Base-by-base conservation (phyloP, 2,888 invertebrate species). In the Augochlorella aurata region DNA sequence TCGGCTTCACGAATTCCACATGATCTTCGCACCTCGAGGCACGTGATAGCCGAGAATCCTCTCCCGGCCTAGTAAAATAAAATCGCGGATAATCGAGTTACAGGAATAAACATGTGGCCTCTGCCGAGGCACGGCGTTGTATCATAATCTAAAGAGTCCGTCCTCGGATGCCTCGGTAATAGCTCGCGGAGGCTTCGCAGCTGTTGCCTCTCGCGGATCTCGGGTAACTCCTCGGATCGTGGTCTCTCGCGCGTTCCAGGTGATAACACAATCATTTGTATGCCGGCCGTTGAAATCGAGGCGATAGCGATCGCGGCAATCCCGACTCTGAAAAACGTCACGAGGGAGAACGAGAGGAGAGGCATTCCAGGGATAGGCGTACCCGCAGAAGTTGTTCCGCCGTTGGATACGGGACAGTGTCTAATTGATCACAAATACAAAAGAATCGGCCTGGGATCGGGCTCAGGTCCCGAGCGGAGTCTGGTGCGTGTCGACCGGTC, bases 361-460 rank as follows among this genome's bases (percentile, higher is more conserved):
- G 29, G 67, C 84, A 87, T 81, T 83, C 84, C 77, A 71, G 1
- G 68, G 44, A 50, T 83, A 86, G 86, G 76, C 83, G 81, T 84
- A 85, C 83, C 74, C 77, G 66, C 73, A 74, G 77, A 71, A 83
- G 79, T 68, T 79, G 75, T 66, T 63, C 63, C 78, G 38, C 14
- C 44, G 66, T 44, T n/a, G 72, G 73, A 52, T 63, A 71, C 58
- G 61, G 68, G 74, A 65, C 78, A 63, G 24, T 70, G 85, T 83
- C 83, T 90, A 91, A 91, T 91, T 90, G 90, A 91, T 90, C 90
- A 86, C 85, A 87, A 91, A 90, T 90, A 90, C 88, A 82, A 86
- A 85, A 82, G 79, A 76, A 72, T 68, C 68, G 73, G n/a, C 29
- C 63, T 38, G 16, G 70, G 16, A 29, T 52, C 69, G 47, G 47